Conservation (phyloP, 2,888 invertebrate species). For the Mermis nigrescens region DNA sequence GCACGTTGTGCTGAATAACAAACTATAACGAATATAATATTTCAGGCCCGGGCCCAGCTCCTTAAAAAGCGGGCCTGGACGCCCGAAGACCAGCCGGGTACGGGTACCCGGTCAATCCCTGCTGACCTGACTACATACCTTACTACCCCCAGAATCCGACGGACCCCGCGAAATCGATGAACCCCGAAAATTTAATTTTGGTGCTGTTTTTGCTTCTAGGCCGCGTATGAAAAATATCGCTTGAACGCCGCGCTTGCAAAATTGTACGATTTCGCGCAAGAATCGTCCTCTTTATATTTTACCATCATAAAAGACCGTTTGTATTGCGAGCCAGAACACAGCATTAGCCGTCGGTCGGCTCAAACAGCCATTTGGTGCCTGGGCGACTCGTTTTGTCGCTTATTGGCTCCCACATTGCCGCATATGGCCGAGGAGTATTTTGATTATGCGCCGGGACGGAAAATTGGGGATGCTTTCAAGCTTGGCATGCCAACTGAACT, state of each 20-base stretch:
- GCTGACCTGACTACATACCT: too few species aligned
- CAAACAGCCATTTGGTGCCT: slow-evolving; percentile 51
- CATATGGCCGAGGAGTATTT: slow-evolving; percentile 62
- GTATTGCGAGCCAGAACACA: slow-evolving; percentile 15
- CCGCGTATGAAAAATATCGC: slow-evolving; percentile 41
- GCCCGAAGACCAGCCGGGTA: too few species aligned
- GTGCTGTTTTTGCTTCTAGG: slow-evolving; percentile 1
- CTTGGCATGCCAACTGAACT: background rate
- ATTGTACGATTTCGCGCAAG: slow-evolving; percentile 45
- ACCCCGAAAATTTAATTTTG: too few species aligned
- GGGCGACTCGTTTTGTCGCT: slow-evolving; percentile 47
- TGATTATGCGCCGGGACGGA: slow-evolving; percentile 19
- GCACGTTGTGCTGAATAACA: too few species aligned
- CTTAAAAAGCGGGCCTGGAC: too few species aligned
- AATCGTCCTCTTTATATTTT: slow-evolving; percentile 61
- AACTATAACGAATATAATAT: too few species aligned
- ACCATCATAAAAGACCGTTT: slow-evolving; percentile 33
- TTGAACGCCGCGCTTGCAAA: slow-evolving; percentile 41
- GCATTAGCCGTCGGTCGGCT: slow-evolving; percentile 8
- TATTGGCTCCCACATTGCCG: slow-evolving; percentile 63
- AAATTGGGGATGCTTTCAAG: background rate
- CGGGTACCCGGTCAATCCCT: too few species aligned
- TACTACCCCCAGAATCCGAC: too few species aligned
- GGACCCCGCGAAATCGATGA: background rate
- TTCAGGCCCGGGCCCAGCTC: too few species aligned